These are phyloP conservation scores for Cochlearius cochlearius DNA, from an alignment of 2,113 vertebrate species.

Conservation along the genomic window DNA sequence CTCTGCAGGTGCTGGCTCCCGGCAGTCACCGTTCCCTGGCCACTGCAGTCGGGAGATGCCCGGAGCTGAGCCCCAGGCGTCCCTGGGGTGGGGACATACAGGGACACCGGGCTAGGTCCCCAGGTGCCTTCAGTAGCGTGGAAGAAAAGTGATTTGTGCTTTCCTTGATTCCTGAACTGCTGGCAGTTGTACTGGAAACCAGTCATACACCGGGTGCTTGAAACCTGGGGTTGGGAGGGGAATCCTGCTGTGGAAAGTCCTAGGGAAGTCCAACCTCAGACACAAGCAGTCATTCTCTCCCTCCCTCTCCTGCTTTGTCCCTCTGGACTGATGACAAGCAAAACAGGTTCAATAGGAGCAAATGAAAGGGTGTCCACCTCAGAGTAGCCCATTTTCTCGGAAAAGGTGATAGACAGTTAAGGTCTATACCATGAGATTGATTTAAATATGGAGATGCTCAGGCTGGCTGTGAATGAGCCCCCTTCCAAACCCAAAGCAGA, in stretches of 20 bases:
- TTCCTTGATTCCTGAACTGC: not conserved
- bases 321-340: not conserved
- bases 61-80: no score
- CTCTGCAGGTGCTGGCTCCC: not conserved
- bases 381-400: not conserved
- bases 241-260: not conserved
- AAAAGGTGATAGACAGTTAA: not conserved
- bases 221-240: not conserved
- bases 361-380: not conserved
- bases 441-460: not conserved
- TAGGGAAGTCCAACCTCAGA: not conserved
- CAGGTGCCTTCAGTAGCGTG: fast-evolving
- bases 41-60: no score
- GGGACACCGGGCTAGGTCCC: not conserved
- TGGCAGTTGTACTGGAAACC: not conserved
- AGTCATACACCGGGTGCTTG: not conserved
- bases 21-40: no score
- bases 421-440: not conserved
- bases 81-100: fast-evolving
- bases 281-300: not conserved
- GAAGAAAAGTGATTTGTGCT: not conserved
- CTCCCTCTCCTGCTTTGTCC: not conserved
- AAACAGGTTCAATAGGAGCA: not conserved
- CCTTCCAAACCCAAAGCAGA: not conserved
- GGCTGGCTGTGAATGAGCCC: not conserved